Percentiles rank a stretch among this genome's conserved stretches.
These are phyloP conservation scores for Psophia crepitans DNA, from an alignment of 2,113 vertebrate species.

Conservation along the genomic window DNA sequence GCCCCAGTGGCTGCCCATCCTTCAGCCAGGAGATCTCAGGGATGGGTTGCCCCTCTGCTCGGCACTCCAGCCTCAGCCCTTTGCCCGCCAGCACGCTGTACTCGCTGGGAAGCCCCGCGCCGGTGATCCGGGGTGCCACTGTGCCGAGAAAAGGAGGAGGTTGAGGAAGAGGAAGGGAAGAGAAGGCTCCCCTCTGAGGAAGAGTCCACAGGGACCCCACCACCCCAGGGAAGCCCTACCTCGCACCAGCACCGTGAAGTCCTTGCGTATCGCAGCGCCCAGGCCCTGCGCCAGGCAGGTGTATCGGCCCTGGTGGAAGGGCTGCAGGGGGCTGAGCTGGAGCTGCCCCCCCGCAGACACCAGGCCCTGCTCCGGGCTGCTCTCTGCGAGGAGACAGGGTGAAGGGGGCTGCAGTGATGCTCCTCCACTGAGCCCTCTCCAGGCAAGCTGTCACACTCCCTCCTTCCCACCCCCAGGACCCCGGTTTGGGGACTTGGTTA, in stretches of 20 bases:
- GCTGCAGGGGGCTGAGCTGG: slow-evolving; percentile 83
- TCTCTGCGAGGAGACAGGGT: neutral
- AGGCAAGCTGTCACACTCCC: fast-evolving
- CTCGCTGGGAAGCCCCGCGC: slow-evolving; percentile 70
- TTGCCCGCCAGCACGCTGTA: slow-evolving; percentile 74
- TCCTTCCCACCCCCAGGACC: fast-evolving
- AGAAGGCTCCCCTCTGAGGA: neutral
- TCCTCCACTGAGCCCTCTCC: neutral
- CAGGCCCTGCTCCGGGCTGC: slow-evolving; percentile 69
- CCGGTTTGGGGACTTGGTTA: neutral
- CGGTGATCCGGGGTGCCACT: slow-evolving; percentile 83
- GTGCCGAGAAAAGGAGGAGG: neutral
- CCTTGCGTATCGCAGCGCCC: slow-evolving; percentile 68
- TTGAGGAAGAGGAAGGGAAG: neutral
- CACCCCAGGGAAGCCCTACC: slow-evolving; percentile 50
- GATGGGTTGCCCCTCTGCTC: slow-evolving; percentile 74
- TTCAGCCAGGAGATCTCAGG: slow-evolving; percentile 86
- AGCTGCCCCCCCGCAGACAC: slow-evolving; percentile 76
- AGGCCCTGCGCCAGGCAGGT: slow-evolving; percentile 79
- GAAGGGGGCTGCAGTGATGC: neutral
- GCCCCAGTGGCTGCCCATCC: slow-evolving; percentile 77
- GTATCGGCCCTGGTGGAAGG: slow-evolving; percentile 83
- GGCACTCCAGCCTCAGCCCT: slow-evolving; percentile 80
- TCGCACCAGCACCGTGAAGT: slow-evolving; percentile 81
- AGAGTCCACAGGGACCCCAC: fast-evolving